phyloP scores from a whole-genome alignment of 2,888 invertebrate genomes.

The Embidobia sp. region DNA sequence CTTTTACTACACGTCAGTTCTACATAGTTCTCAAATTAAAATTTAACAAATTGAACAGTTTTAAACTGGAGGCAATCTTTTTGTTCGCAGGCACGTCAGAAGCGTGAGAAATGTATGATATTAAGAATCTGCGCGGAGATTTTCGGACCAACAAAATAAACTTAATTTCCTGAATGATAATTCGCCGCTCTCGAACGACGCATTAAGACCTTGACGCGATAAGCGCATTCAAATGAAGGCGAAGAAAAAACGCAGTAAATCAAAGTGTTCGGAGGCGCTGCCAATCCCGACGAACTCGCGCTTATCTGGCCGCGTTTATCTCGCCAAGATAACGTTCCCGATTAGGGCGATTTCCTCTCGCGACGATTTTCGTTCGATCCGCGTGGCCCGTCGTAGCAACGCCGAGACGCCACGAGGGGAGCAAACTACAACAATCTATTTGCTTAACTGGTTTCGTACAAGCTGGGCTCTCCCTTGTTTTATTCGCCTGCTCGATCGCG shows the following conservation, averaged over 20 bases:
- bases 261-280: constrained; percentile 39
- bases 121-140: too few relatives aligned
- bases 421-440: constrained; percentile 72
- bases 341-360: constrained; percentile 64
- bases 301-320: constrained; percentile 68
- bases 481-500: constrained; percentile 57
- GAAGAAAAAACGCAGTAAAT: constrained; percentile 45
- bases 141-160: too few relatives aligned
- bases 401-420: constrained; percentile 57
- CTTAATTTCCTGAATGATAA: constrained; percentile 46
- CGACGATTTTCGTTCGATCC: constrained; percentile 73
- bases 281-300: constrained; percentile 47
- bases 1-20: too few relatives aligned
- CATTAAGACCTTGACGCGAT: constrained; percentile 46
- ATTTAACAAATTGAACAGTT: too few relatives aligned
- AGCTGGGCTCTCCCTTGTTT: constrained; percentile 61
- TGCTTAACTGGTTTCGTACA: constrained; percentile 79
- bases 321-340: constrained; percentile 72
- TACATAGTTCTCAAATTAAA: too few relatives aligned
- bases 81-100: too few relatives aligned
- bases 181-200: constrained; percentile 36
- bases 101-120: too few relatives aligned
- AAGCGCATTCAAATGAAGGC: constrained; percentile 42
- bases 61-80: too few relatives aligned
- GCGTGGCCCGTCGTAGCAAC: constrained; percentile 1